Evolutionary conservation across 2,797 vertebrate species (phyloP), one percentile per base, ranked within the genome.

Genomic region (Rhabdophis nuchalis): DNA sequence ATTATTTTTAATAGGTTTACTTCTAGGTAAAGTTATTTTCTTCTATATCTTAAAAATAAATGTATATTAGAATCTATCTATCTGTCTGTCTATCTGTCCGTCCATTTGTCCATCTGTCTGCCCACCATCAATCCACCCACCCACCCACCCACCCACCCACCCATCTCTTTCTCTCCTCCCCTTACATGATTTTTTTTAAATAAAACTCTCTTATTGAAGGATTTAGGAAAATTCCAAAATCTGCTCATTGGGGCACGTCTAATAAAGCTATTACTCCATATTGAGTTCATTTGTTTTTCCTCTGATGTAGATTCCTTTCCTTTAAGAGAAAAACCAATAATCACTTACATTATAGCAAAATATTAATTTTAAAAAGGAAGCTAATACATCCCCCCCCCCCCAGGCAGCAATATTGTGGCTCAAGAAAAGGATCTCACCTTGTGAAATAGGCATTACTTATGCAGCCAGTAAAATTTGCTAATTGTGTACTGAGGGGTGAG

Each of bases 371-470:
- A 64, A 87, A 61, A 64, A 53, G 20, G 23, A 27, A 36, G 16
- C 52, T 57, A 5, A 25, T 6, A 50, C 46, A 50, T 50, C 5
- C 20, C 20, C 68, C 72, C 68, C 72, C 29, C 36, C 20, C 1
- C 36, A 25, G 36, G 18, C 20, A 82, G 36, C 72, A 46, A 36
- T 57, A 60, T 29, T 1, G 18, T 85, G 87, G 56, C 25, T 53
- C 60, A 89, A 41, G 25, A n/a, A 53, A 36, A 92, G 54, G 18
- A 54, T 50, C 72, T 1, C 97, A 99, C 99, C 98, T 99, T 97
- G 98, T 99, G 94, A 99, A 98, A 97, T 99, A 99, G 87, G 98
- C 98, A 0, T 99, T 98, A 96, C 98, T 99, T 97, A 99, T 99
- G 94, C 99, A 99, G 90, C 99, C 99, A 0, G 98, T 99, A 96